phyloP scores from a whole-genome alignment of 2,797 vertebrate species.

The Heliangelus exortis region DNA sequence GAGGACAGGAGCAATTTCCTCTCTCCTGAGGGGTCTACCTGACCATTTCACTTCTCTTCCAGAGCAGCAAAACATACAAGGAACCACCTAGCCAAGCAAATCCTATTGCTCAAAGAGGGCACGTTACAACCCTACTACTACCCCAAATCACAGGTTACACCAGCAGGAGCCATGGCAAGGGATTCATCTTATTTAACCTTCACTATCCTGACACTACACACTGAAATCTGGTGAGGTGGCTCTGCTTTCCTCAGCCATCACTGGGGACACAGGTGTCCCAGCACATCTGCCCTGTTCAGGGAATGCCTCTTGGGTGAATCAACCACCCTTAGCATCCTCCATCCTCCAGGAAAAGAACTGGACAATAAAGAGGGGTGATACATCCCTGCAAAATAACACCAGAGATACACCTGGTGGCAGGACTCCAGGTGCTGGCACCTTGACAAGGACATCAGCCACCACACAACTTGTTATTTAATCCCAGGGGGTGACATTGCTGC shows the following conservation, averaged over 20 bases:
- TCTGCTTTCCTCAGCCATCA: background rate
- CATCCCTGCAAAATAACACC: background rate
- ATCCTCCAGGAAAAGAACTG: background rate
- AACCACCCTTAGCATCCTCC: background rate
- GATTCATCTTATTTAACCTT: background rate
- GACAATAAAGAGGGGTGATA: background rate
- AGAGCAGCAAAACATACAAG: background rate
- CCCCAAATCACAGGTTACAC: rapidly evolving
- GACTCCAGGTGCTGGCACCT: background rate
- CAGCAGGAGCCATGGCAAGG: background rate
- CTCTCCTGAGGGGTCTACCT: background rate
- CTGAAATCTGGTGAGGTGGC: background rate
- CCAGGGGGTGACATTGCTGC: background rate
- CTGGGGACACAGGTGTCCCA: background rate
- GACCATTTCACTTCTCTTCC: background rate
- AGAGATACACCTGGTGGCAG: background rate
- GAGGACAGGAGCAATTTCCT: background rate
- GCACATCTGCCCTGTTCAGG: background rate
- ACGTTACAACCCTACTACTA: background rate
- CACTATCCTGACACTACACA: background rate
- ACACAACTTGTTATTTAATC: background rate
- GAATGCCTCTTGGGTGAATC: background rate
- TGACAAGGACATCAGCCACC: background rate
- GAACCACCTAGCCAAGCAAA: background rate
- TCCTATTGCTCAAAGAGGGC: background rate